Percentiles rank a stretch among this genome's conserved stretches.
Evolutionary conservation across 2,113 vertebrate species (phyloP).

Genomic region (Halichoerus grypus): DNA sequence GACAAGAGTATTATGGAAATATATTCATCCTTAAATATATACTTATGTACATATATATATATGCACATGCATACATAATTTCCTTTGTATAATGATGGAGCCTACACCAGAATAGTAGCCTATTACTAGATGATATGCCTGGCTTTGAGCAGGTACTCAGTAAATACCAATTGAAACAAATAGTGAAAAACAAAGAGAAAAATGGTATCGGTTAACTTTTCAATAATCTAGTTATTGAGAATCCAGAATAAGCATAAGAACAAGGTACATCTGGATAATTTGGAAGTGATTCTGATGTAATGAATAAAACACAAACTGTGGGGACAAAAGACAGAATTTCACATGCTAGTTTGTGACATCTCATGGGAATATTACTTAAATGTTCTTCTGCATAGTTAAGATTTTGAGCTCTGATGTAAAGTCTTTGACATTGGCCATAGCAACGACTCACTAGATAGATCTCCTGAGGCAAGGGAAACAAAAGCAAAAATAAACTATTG

Average conservation of each 20-base stretch:
- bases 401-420: background rate
- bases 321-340: background rate
- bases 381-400: background rate
- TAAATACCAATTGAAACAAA: background rate
- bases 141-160: background rate
- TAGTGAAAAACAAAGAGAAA: background rate
- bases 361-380: background rate
- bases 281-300: background rate
- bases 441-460: background rate
- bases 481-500: background rate
- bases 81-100: background rate
- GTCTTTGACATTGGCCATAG: background rate
- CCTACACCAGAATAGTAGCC: background rate
- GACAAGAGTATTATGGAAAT: background rate
- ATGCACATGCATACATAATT: background rate
- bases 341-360: background rate
- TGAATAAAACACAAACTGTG: background rate
- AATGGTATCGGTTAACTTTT: background rate
- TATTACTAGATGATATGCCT: background rate
- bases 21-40: background rate
- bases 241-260: background rate
- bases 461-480: background rate
- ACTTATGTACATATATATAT: background rate
- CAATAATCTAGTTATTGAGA: background rate
- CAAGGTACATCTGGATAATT: background rate